phyloP scores from a whole-genome alignment of 2,113 vertebrate genomes.

The Sakesphorus luctuosus region DNA sequence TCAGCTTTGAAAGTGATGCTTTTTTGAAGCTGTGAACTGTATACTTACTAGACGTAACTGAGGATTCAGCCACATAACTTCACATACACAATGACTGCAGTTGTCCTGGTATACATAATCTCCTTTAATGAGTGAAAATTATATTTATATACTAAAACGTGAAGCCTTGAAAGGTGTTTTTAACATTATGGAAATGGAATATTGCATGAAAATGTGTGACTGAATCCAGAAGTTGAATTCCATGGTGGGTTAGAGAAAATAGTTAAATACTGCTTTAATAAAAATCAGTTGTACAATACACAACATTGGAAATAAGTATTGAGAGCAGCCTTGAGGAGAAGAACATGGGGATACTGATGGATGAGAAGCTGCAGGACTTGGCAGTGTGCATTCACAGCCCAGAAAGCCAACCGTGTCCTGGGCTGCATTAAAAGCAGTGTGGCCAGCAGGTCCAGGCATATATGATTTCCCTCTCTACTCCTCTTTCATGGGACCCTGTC shows the following conservation, averaged over 20 bases:
- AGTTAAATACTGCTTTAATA: neutral
- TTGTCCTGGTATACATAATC: neutral
- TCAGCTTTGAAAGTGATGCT: neutral
- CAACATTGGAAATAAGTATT: neutral
- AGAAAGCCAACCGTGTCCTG: neutral
- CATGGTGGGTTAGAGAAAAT: neutral
- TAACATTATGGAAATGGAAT: neutral
- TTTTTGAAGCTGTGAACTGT: neutral
- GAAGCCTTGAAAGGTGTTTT: neutral
- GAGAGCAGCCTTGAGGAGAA: neutral
- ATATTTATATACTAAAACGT: neutral
- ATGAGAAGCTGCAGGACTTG: neutral
- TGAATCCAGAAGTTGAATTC: neutral
- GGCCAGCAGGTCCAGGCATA: accelerated
- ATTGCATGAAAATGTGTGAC: neutral
- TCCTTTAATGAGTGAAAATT: neutral
- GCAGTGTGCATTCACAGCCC: accelerated
- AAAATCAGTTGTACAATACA: neutral
- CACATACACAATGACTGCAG: neutral
- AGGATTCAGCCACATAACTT: neutral
- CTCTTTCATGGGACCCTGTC: accelerated
- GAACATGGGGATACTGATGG: neutral
- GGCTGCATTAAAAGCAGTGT: neutral
- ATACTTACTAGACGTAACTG: neutral
- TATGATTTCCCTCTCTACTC: neutral